Percentiles rank a stretch among this genome's conserved stretches.
Conservation (phyloP, 2,113 vertebrate species). For the Alectura lathami region DNA sequence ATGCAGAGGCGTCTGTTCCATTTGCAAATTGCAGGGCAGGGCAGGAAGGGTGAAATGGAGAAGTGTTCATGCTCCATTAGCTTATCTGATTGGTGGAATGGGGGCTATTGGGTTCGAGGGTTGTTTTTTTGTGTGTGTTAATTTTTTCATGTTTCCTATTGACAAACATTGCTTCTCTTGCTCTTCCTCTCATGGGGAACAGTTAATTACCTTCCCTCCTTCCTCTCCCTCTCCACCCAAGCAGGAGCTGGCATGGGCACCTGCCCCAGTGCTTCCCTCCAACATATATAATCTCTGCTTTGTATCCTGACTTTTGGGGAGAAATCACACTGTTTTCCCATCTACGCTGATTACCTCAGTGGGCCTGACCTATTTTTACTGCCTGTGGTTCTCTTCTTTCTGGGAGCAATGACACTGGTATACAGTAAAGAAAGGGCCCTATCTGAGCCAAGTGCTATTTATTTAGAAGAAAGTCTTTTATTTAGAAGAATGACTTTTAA, state of each 20-base stretch:
- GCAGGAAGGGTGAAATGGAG: constrained; percentile 52
- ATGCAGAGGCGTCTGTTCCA: neutral
- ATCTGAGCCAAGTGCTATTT: neutral
- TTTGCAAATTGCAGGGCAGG: constrained; percentile 17
- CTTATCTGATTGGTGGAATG: constrained; percentile 13
- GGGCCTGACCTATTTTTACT: neutral
- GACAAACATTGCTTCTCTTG: neutral
- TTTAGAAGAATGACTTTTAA: constrained; percentile 7
- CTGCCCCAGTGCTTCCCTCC: neutral
- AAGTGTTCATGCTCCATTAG: neutral
- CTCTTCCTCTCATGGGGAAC: neutral
- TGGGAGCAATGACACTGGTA: neutral
- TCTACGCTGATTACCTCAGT: neutral
- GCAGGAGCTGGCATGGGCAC: neutral
- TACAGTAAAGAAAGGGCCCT: neutral
- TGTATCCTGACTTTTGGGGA: neutral
- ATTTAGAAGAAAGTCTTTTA: neutral
- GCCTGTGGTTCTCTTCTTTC: neutral
- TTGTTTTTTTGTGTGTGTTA: neutral
- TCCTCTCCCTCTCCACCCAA: neutral
- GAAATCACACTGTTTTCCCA: neutral
- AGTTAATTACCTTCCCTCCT: neutral
- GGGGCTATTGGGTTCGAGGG: neutral
- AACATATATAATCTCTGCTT: neutral
- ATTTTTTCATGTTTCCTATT: neutral